Evolutionary conservation across 1,140 invertebrate species (phyloP).

Genomic region (Solen grandis): DNA sequence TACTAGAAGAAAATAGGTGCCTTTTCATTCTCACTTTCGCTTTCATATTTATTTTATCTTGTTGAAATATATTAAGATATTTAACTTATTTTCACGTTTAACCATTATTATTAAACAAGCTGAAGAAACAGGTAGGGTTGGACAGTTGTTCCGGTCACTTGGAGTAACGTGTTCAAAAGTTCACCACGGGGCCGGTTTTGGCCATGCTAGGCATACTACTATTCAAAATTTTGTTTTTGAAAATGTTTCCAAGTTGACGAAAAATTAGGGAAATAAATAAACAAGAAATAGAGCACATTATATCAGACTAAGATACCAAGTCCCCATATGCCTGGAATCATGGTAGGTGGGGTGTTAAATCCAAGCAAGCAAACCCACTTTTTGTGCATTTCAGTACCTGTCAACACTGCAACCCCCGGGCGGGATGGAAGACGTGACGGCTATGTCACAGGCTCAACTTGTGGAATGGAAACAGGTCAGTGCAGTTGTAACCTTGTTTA

Average conservation of each 20-base stretch:
- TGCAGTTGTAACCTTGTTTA: too few species aligned
- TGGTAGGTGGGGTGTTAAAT: not conserved
- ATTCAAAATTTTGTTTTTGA: not conserved
- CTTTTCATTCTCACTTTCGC: too few species aligned
- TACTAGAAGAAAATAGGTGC: too few species aligned
- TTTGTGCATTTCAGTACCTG: slow-evolving; percentile 86
- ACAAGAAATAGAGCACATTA: not conserved
- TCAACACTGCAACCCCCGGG: slow-evolving; percentile 89
- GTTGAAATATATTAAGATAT: too few species aligned
- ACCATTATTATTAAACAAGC: too few species aligned
- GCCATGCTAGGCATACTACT: not conserved
- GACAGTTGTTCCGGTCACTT: too few species aligned
- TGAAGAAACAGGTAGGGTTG: too few species aligned
- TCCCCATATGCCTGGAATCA: not conserved
- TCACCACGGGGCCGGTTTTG: too few species aligned
- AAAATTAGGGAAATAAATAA: not conserved
- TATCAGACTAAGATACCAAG: not conserved
- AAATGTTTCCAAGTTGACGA: not conserved
- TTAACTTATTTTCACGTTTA: too few species aligned
- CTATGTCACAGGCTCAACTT: slow-evolving; percentile 58
- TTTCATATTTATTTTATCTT: too few species aligned
- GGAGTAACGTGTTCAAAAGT: too few species aligned
- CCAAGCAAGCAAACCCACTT: not conserved
- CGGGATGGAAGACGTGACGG: slow-evolving; percentile 49
- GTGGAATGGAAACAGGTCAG: slow-evolving; percentile 84